Evolutionary conservation across 2,113 vertebrate genomes (phyloP), one percentile per base, ranked within the genome.

Genomic region (Vulpes ferrilata): DNA sequence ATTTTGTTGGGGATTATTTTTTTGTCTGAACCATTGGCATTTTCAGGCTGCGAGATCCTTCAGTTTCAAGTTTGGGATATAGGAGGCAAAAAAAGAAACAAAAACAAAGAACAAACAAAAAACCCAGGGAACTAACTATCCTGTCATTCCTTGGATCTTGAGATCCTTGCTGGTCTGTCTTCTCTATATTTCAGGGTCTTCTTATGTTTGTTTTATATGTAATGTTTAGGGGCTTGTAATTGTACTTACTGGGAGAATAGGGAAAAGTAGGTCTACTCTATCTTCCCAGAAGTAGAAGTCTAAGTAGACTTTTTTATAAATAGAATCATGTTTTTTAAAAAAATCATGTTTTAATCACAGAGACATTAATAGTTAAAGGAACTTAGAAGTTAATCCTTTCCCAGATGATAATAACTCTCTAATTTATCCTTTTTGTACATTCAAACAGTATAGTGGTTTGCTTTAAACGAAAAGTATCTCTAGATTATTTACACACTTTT

Each of bases 311-410:
- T 84, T 93, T 86, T 92, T 35, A 92, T 95, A 97, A 96, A 93
- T 80, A 86, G 90, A 93, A 89, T 93, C 48, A 88, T 76, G 74
- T 95, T 94, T 97, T 74, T 93, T 96, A 96, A 93, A 74, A 86
- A 87, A 93, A 89, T 93, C 48, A 88, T 76, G 74, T 95, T 94
- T 97, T 69, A 94, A 96, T 90, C 85, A 71, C 38, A 65, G 25
- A 62, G 17, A 35, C 90, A 90, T 97, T 97, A 95, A 93, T 86
- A 95, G 43, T 88, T 94, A 90, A 81, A 95, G 71, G 71, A 93
- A 64, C 32, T 90, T 65, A 84, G 53, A 94, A 90, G 43, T 90
- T 95, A 94, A 90, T 95, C 78, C 23, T 87, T 93, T 92, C 65
- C 48, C 0, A 74, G 23, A 87, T 92, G 93, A 67, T 91, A 82